phyloP scores from a whole-genome alignment of 2,888 invertebrate genomes.

The Lycia hirtaria region DNA sequence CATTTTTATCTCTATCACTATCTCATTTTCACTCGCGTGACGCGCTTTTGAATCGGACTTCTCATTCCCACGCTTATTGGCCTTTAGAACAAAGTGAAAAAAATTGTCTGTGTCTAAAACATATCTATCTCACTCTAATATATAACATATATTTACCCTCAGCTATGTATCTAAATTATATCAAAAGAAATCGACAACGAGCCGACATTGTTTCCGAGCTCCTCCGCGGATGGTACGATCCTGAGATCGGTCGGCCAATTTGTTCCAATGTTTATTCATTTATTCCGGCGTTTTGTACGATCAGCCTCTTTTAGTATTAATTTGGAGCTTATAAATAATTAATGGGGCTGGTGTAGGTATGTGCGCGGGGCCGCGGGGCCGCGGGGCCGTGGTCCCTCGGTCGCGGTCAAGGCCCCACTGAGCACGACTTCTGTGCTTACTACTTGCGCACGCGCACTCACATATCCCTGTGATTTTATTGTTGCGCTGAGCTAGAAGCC shows the following conservation, averaged over 20 bases:
- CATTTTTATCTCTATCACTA: no score
- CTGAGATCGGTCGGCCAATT: conserved; percentile 61
- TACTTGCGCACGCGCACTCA: conserved; percentile 35
- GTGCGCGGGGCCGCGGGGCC: conserved; percentile 57
- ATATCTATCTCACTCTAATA: no score
- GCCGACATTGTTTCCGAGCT: conserved; percentile 55
- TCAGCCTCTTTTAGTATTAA: conserved; percentile 73
- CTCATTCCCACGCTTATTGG: no score
- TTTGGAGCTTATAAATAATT: conserved; percentile 80
- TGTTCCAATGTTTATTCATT: conserved; percentile 77
- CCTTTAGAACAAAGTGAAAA: no score
- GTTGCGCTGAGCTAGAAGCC: conserved; percentile 9
- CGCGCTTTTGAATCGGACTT: no score
- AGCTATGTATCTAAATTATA: conserved; percentile 43
- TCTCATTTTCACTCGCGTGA: no score
- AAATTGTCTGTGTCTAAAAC: no score
- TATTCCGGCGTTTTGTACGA: conserved; percentile 72
- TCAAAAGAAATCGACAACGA: conserved; percentile 51
- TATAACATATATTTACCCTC: not conserved
- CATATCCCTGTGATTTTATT: conserved; percentile 21
- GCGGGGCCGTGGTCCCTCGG: conserved; percentile 56
- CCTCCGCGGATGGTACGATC: conserved; percentile 46
- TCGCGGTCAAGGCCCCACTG: conserved; percentile 69
- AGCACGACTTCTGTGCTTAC: conserved; percentile 55
- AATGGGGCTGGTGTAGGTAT: conserved; percentile 63